Conservation (phyloP, 2,888 invertebrate species). For the Disparrhopalites patrizii region DNA sequence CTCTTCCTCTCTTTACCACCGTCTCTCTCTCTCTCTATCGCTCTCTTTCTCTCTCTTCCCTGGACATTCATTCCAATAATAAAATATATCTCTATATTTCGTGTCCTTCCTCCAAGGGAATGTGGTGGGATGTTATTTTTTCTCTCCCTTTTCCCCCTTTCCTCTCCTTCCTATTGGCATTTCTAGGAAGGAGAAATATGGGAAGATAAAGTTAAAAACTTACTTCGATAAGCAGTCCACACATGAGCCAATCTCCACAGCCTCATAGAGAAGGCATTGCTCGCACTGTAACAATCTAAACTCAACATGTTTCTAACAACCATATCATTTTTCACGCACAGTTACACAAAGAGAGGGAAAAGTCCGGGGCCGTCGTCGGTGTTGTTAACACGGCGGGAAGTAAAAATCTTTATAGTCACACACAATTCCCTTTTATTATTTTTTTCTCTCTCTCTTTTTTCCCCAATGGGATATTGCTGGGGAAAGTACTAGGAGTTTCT, state of each 20-base stretch:
- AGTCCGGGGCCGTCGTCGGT: conserved; percentile 5
- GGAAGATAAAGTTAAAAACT: conserved; percentile 30
- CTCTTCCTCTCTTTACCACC: too few relatives aligned
- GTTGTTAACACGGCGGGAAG: background rate
- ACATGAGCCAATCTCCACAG: conserved; percentile 49
- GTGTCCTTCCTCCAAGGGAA: too few relatives aligned
- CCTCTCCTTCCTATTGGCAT: background rate
- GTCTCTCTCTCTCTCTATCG: too few relatives aligned
- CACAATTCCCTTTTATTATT: too few relatives aligned
- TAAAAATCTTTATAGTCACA: background rate
- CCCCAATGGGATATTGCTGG: too few relatives aligned
- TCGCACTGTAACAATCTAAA: conserved; percentile 49
- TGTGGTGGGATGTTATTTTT: too few relatives aligned
- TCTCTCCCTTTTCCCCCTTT: too few relatives aligned
- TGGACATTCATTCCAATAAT: too few relatives aligned
- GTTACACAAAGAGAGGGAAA: conserved; percentile 16
- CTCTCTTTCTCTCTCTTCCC: too few relatives aligned
- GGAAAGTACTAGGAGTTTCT: too few relatives aligned
- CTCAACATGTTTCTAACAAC: conserved; percentile 49
- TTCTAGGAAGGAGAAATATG: background rate
- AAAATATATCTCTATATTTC: too few relatives aligned
- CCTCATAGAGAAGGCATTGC: conserved; percentile 49
- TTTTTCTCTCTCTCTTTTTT: too few relatives aligned
- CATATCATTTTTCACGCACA: conserved; percentile 44
- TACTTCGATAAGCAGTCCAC: conserved; percentile 49